A percentile compares a stretch with the other conserved stretches of the same genome.
These are phyloP conservation scores for Gadus chalcogrammus DNA, from an alignment of 2,113 vertebrate genomes.

Conservation along the genomic window DNA sequence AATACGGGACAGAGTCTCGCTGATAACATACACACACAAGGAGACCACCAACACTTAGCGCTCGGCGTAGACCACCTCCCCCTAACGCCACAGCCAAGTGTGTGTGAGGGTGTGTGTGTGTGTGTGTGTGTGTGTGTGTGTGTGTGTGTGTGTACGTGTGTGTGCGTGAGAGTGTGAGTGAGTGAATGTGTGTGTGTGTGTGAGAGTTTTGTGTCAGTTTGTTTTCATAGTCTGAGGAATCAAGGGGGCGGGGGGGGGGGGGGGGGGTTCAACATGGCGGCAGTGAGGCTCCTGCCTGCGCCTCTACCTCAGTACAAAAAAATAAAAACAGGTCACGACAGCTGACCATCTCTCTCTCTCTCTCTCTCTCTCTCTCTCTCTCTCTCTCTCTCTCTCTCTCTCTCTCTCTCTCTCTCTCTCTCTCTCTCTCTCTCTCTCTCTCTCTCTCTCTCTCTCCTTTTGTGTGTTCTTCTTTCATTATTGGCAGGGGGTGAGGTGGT, in stretches of 20 bases:
- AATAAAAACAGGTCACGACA: slow-evolving; percentile 6
- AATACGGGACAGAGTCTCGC: slow-evolving; percentile 57
- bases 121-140: background rate
- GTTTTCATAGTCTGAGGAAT: slow-evolving; percentile 77
- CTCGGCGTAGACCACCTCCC: slow-evolving; percentile 55
- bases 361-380: no score
- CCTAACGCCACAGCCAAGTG: slow-evolving; percentile 59
- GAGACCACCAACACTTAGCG: slow-evolving; percentile 73
- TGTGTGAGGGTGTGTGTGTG: slow-evolving; percentile 60
- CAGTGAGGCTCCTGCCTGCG: slow-evolving; percentile 34
- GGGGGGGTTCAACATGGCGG: slow-evolving; percentile 56
- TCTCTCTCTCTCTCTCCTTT: slow-evolving; percentile 7
- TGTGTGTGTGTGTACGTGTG: background rate
- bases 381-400: background rate
- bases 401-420: background rate
- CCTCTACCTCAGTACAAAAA: background rate
- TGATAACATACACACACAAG: slow-evolving; percentile 69
- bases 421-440: no score
- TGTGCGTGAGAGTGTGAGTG: slow-evolving; percentile 34
- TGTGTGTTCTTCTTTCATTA: slow-evolving; percentile 64
- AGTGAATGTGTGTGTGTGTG: background rate
- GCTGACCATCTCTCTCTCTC: slow-evolving; percentile 9
- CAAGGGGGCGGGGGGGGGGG: slow-evolving; percentile 19
- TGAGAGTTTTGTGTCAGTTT: slow-evolving; percentile 41
- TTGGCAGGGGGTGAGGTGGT: slow-evolving; percentile 67